A percentile compares a stretch with the other conserved stretches of the same genome.
Conservation (phyloP, 2,888 invertebrate genomes). For the Coronaproctus castanopsis region DNA sequence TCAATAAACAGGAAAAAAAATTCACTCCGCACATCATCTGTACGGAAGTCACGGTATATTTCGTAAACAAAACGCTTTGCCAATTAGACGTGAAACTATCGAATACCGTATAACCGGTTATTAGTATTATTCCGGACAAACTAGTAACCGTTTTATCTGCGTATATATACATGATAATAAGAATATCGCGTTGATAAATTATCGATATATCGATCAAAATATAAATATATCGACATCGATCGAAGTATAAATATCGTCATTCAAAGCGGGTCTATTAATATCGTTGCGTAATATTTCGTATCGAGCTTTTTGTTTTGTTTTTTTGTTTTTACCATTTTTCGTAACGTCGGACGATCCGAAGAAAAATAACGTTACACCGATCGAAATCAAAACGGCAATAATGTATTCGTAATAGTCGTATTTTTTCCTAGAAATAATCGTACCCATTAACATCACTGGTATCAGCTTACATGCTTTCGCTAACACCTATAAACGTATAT, state of each 20-base stretch:
- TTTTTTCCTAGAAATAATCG: constrained; percentile 62
- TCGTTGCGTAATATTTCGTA: too few species aligned
- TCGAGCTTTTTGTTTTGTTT: too few species aligned
- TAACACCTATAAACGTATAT: constrained; percentile 37
- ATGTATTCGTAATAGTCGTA: constrained; percentile 82
- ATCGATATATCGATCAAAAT: too few species aligned
- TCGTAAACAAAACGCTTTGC: constrained; percentile 76
- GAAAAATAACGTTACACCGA: constrained; percentile 86
- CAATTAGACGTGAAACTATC: constrained; percentile 98
- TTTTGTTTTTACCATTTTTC: constrained; percentile 32
- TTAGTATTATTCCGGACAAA: constrained; percentile 60
- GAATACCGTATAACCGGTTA: constrained; percentile 75
- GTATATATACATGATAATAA: background rate
- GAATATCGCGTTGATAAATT: background rate
- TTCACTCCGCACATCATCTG: constrained; percentile 97
- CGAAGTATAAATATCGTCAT: too few species aligned
- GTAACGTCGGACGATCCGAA: constrained; percentile 48
- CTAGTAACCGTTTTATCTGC: constrained; percentile 34
- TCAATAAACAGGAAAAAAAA: constrained; percentile 75
- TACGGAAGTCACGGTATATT: constrained; percentile 54
- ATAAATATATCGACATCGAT: too few species aligned
- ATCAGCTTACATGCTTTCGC: constrained; percentile 97
- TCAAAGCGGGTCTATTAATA: too few species aligned
- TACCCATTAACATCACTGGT: constrained; percentile 96
- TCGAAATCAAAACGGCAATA: constrained; percentile 69